Evolutionary conservation across 2,113 vertebrate species (phyloP), one percentile per base, ranked within the genome.

Genomic region (Melanocharis versteri): DNA sequence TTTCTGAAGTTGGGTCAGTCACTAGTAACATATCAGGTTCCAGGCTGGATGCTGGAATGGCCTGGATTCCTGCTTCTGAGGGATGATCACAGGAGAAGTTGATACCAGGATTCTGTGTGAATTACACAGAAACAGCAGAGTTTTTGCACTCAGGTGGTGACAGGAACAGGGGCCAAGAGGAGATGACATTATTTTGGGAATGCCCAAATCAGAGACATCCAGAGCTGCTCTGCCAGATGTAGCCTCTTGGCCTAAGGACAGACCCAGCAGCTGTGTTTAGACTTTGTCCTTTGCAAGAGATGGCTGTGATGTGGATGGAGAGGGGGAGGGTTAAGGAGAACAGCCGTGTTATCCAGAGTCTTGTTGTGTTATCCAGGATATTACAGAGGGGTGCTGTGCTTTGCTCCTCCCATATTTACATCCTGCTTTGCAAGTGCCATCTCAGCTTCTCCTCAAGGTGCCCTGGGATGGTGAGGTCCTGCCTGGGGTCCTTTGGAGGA

Each of bases 1-100:
- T 66, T 95, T 87, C 72, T 78, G 51, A 87, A 82, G 60, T 58
- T 90, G 39, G 4, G 24, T 91, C 73, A 66, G 65, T 92, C 88
- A 56, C 51, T 73, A 87, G n/a, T 48, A 62, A 60, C 28, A 79
- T 71, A 23, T 78, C 56, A 54, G 7, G 85, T 96, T 84, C 51
- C 19, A 75, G 64, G 20, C 45, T 89, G 84, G 69, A 27, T 84
- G 37, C 31, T 57, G 39, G 27, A 73, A 28, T 48, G 69, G n/a
- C 37, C 57, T 50, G 48, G 24, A 27, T 68, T 88, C 66, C n/a
- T 5, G 7, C 9, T 48, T 79, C 56, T 83, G 50, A 42, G 39
- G 27, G 73, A 45, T 70, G 45, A 57, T 83, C 68, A 53, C 45
- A 51, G 47, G n/a, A 39, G 24, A 79, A 33, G 40, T 6, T 88